Evolutionary conservation across 1,140 invertebrate genomes (phyloP), one percentile per base, ranked within the genome.

Genomic region (Aphelinus atriplicis): DNA sequence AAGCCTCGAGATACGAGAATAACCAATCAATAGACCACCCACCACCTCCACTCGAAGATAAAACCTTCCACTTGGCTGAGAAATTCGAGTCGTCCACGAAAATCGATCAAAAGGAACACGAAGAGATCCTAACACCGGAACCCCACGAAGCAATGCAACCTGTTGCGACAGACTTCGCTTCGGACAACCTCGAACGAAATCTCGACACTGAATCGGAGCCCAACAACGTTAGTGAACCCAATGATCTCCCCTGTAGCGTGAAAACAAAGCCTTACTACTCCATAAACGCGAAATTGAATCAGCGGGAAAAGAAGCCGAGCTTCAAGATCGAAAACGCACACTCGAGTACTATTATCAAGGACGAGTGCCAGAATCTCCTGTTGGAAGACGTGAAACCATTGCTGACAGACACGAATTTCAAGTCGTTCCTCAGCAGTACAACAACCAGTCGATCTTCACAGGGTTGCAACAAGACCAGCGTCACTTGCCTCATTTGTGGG

Each of bases 401-500:
- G 0, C 80, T 83, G 61, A 78, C 81, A 66, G 85, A 87, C 57
- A 68, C 82, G 2, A 86, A 83, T 80, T 87, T 85, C 65, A 84
- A 85, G 48, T 73, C 70, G 3, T 88, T 86, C 67, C 77, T 87
- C 2, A 57, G 69, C 56, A 64, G 69, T 43, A 56, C 69, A 62
- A 68, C 58, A 48, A 61, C 69, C 1, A 76, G 57, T 57, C n/a
- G 75, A 76, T 51, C 64, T 10, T 55, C 81, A 45, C 84, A 84
- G 57, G 82, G 78, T 66, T 85, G 84, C 43, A 89, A 89, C 53
- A 90, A 90, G 80, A 85, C 89, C 7, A 90, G 87, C 81, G 91
- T 92, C n/a, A 92, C 92, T n/a, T 96, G 95, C 85, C 91, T 93
- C 71, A 91, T 96, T 55, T 96, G 95, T 87, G 92, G 94, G 79